A percentile compares a stretch with the other conserved stretches of the same genome.
phyloP scores from a whole-genome alignment of 2,888 invertebrate genomes.

The Folsomia candida region DNA sequence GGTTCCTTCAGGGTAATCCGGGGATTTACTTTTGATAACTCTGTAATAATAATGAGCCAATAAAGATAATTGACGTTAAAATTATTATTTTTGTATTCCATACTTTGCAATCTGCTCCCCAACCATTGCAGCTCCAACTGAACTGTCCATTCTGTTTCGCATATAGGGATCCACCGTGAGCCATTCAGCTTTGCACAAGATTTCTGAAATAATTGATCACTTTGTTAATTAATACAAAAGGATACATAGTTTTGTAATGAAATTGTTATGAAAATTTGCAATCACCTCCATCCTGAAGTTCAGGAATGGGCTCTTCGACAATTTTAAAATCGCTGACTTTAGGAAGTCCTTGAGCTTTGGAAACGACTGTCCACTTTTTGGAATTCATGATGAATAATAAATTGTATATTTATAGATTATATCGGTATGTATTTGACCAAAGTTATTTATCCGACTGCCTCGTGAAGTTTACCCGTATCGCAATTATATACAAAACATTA shows the following conservation, averaged over 20 bases:
- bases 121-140: conserved; percentile 64
- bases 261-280: neutral
- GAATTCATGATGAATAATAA: neutral
- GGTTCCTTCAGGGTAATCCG: conserved; percentile 65
- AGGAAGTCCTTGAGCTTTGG: conserved; percentile 65
- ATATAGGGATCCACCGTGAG: conserved; percentile 75
- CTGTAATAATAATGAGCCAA: no score
- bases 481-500: no score
- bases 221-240: neutral
- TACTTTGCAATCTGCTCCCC: conserved; percentile 65
- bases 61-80: no score
- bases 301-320: conserved; percentile 65
- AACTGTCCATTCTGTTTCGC: conserved; percentile 52
- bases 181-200: conserved; percentile 66
- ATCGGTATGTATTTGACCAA: no score
- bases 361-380: conserved; percentile 47
- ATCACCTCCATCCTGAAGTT: conserved; percentile 61
- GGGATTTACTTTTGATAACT: conserved; percentile 31
- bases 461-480: no score
- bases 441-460: no score
- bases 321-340: conserved; percentile 65
- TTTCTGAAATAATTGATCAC: conserved; percentile 49
- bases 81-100: neutral
- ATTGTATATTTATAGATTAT: no score
- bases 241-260: neutral